Base-by-base conservation (phyloP, 2,113 vertebrate species). In the Anoura caudifer region DNA sequence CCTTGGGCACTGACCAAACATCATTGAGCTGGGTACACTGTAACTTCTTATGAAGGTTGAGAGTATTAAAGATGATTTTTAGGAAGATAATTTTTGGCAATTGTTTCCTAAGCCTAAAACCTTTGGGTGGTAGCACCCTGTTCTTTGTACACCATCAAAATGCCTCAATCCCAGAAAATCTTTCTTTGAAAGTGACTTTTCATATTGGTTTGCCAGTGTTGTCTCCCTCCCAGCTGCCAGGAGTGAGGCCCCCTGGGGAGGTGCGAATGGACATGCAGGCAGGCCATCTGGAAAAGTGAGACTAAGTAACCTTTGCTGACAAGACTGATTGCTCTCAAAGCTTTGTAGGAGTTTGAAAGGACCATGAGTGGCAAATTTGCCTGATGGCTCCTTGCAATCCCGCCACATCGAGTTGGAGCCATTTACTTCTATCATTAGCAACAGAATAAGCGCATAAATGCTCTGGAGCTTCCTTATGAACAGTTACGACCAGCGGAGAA, bases 371-470 rank as follows among this genome's bases (percentile, higher is more conserved):
- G 52, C 19, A 67, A 77, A 82, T 56, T 36, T 96, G 85, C 67
- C 90, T 3, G 0, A 38, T 81, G 87, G 92, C 33, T 0, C 31
- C 67, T 85, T 77, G 76, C 26, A 87, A 38, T 73, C 24, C 45
- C 90, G 59, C 72, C 75, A 47, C 73, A 91, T 87, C 52, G 82
- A 61, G 90, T 41, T n/a, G 36, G 72, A 92, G 52, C 38, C 33
- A n/a, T 84, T 91, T 85, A 43, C 96, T 90, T 87, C 67, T 81
- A 59, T 90, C 82, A n/a, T 96, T 88, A 92, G 84, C 67, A 77
- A 67, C 72, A 87, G 59, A 95, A 87, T 67, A 87, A 96, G 90
- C 52, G 88, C 92, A 87, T 90, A 65, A 73, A 79, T 36, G 81
- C 77, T 72, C 38, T 19, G 20, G 22, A 47, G 41, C 45, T 69